These are phyloP conservation scores for Amazona finschi DNA, from an alignment of 2,797 vertebrate species.

Conservation along the genomic window DNA sequence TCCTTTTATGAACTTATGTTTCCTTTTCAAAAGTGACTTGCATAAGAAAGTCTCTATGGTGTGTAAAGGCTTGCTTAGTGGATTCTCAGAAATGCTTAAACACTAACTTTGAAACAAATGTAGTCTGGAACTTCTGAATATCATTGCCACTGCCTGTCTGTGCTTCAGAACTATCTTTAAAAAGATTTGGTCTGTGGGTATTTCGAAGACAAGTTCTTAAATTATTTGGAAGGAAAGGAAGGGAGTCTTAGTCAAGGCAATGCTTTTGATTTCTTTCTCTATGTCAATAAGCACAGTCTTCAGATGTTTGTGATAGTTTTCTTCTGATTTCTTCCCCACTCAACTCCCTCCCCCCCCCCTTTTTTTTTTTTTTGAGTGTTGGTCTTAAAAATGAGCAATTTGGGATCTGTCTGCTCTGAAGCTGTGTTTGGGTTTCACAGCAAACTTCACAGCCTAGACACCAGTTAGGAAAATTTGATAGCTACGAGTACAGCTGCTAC, in stretches of 20 bases:
- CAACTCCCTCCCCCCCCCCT: too few relatives aligned
- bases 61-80: not conserved
- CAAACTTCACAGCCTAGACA: not conserved
- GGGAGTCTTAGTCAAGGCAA: not conserved
- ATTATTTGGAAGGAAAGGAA: not conserved
- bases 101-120: not conserved
- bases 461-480: not conserved
- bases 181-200: not conserved
- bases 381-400: not conserved
- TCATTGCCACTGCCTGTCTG: not conserved
- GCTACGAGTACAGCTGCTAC: not conserved
- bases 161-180: not conserved
- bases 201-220: not conserved
- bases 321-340: not conserved
- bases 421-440: not conserved
- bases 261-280: not conserved
- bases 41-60: accelerated
- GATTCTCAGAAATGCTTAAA: not conserved
- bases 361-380: not conserved
- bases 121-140: not conserved
- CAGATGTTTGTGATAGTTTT: not conserved
- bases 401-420: not conserved
- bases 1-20: not conserved
- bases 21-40: not conserved
- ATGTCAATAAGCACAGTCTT: not conserved